phyloP scores from a whole-genome alignment of 2,113 vertebrate genomes.

The Toxostoma redivivum region DNA sequence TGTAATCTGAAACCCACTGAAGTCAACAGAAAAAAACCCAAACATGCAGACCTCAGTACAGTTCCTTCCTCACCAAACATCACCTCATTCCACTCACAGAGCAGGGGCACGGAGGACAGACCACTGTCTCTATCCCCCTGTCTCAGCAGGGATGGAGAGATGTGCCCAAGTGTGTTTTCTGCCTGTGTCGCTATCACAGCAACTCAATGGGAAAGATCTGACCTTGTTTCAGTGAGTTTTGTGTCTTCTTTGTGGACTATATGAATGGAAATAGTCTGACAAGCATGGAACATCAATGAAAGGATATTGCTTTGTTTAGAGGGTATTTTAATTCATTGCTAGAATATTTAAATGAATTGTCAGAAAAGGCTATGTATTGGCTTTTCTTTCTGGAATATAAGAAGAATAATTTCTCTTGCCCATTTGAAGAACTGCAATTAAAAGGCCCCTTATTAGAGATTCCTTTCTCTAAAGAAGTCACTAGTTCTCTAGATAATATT shows the following conservation, averaged over 20 bases:
- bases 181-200: background rate
- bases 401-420: background rate
- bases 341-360: constrained; percentile 11
- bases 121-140: background rate
- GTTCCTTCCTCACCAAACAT: background rate
- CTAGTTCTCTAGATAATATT: background rate
- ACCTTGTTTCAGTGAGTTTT: background rate
- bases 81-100: background rate
- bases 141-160: background rate
- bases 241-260: background rate
- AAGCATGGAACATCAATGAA: background rate
- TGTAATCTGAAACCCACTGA: background rate
- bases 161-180: background rate
- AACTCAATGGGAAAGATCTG: fast-evolving
- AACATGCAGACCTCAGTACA: background rate
- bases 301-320: background rate
- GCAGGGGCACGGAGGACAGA: fast-evolving
- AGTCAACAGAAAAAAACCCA: background rate
- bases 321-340: background rate
- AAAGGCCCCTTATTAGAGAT: background rate
- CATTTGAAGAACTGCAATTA: background rate
- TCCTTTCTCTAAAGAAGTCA: background rate
- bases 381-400: background rate
- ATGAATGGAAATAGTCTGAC: background rate
- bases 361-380: background rate